phyloP scores from a whole-genome alignment of 2,797 vertebrate species.

The Dromococcyx pavoninus region DNA sequence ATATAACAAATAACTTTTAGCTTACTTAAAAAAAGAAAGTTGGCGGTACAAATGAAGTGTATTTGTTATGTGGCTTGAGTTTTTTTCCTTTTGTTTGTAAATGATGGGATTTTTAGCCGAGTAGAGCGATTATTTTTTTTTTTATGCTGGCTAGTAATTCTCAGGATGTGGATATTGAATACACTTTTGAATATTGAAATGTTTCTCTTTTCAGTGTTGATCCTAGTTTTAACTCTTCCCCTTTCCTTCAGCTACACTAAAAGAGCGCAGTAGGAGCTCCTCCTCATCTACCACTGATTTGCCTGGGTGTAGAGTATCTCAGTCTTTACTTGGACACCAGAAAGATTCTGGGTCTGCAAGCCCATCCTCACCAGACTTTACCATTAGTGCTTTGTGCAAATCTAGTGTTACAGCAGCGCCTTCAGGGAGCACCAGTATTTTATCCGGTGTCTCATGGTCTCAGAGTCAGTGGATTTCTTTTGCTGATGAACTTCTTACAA shows the following conservation, averaged over 20 bases:
- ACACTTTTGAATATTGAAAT: constrained; percentile 18
- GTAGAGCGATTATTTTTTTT: background rate
- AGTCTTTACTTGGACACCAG: constrained; percentile 73
- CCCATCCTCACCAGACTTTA: constrained; percentile 77
- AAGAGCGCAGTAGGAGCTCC: constrained; percentile 69
- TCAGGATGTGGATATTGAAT: background rate
- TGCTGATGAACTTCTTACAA: constrained; percentile 73
- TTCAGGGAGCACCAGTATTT: constrained; percentile 68
- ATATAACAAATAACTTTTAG: background rate
- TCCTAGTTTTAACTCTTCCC: constrained; percentile 68
- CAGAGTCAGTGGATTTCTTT: constrained; percentile 86
- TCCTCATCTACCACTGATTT: constrained; percentile 73
- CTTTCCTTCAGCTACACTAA: constrained; percentile 75
- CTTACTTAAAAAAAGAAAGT: background rate
- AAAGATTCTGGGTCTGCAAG: constrained; percentile 79
- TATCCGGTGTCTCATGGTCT: constrained; percentile 74
- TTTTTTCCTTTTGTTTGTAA: background rate
- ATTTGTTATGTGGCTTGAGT: background rate
- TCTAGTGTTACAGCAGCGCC: constrained; percentile 62
- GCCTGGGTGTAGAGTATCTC: constrained; percentile 76
- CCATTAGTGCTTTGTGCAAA: constrained; percentile 40
- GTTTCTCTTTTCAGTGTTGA: constrained; percentile 49
- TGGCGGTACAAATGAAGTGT: background rate
- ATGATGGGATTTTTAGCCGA: background rate
- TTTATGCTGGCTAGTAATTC: background rate